Percentiles rank a stretch among this genome's conserved stretches.
These are phyloP conservation scores for Carcinoscorpius rotundicauda DNA, from an alignment of 1,140 invertebrate genomes.

Conservation along the genomic window DNA sequence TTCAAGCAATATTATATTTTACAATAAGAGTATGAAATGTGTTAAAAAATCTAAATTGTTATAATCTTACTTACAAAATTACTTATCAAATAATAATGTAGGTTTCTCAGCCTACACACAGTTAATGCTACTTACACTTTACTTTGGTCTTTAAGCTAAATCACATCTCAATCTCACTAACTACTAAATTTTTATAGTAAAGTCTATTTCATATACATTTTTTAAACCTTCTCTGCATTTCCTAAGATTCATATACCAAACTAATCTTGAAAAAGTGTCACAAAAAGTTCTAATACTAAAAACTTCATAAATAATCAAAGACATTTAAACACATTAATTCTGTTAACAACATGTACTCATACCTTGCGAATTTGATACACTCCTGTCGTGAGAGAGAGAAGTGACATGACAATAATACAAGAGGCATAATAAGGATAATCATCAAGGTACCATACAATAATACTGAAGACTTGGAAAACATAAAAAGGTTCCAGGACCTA, in stretches of 20 bases:
- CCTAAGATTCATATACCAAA: not conserved
- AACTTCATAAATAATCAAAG: slow-evolving; percentile 25
- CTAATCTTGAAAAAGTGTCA: not conserved
- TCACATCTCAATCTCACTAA: no score
- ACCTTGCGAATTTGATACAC: slow-evolving; percentile 30
- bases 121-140: not conserved
- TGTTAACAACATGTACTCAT: not conserved
- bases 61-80: not conserved
- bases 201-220: not conserved
- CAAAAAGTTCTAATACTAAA: slow-evolving; percentile 47
- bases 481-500: slow-evolving; percentile 38
- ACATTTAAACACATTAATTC: not conserved
- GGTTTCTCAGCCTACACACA: not conserved
- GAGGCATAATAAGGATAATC: slow-evolving; percentile 44
- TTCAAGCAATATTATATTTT: not conserved
- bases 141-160: no score
- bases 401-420: slow-evolving; percentile 44
- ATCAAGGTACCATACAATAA: slow-evolving; percentile 43
- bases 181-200: not conserved
- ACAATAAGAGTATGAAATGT: not conserved
- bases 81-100: not conserved
- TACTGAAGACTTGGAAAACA: slow-evolving; percentile 41
- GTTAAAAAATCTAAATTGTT: not conserved
- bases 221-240: not conserved
- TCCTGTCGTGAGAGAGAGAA: slow-evolving; percentile 35